Conservation (phyloP, 2,113 vertebrate species). For the Chrysemys picta region DNA sequence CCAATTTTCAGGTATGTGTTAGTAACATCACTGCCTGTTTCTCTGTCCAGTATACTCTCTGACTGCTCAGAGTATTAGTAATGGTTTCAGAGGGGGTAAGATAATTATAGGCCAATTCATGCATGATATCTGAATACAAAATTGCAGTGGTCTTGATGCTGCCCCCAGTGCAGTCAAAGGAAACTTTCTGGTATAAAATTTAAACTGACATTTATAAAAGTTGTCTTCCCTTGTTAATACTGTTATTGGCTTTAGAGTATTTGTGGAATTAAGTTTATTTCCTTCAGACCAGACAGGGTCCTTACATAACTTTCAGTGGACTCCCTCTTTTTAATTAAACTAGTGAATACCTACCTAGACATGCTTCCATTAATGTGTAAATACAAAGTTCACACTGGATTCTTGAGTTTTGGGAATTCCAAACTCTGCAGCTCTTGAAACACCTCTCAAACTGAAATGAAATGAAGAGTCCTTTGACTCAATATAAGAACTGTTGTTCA, state of each 20-base stretch:
- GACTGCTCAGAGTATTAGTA: neutral
- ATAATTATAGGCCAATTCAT: neutral
- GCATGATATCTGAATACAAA: fast-evolving
- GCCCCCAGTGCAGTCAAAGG: neutral
- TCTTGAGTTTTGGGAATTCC: neutral
- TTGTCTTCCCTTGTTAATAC: neutral
- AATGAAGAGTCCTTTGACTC: neutral
- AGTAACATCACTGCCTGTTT: neutral
- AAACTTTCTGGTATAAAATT: neutral
- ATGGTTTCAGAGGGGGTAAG: fast-evolving
- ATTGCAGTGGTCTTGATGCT: fast-evolving
- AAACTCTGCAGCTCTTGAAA: neutral
- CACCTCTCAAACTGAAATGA: neutral
- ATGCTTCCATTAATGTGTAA: fast-evolving
- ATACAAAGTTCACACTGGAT: neutral
- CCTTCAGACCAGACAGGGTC: neutral
- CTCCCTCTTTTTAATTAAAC: neutral
- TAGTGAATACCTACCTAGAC: neutral
- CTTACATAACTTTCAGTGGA: fast-evolving
- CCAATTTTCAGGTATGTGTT: neutral
- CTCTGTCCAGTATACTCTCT: fast-evolving
- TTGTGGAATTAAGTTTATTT: neutral
- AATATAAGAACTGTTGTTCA: neutral
- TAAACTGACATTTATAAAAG: neutral
- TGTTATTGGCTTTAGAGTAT: neutral